Conservation (phyloP, 2,113 vertebrate species). For the Nibea coibor region DNA sequence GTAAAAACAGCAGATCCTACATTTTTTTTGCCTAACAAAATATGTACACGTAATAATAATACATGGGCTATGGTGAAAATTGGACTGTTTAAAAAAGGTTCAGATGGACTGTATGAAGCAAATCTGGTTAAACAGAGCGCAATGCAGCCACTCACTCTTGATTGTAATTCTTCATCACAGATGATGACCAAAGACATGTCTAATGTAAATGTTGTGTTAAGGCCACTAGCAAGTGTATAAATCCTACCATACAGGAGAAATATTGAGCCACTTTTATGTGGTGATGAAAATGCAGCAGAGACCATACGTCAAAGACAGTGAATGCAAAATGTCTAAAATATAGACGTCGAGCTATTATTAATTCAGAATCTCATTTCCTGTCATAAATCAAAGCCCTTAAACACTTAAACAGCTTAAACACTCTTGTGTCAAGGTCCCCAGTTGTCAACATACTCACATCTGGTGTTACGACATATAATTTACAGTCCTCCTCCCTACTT, state of each 20-base stretch:
- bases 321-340: slow-evolving; percentile 32
- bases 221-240: background rate
- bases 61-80: background rate
- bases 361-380: slow-evolving; percentile 48
- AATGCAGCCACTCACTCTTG: background rate
- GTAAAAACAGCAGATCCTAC: background rate
- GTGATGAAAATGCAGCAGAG: slow-evolving; percentile 24
- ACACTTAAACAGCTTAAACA: slow-evolving; percentile 19
- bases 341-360: slow-evolving; percentile 29
- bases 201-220: slow-evolving; percentile 48
- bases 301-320: slow-evolving; percentile 23
- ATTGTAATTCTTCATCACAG: slow-evolving; percentile 3
- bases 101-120: background rate
- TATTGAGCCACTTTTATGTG: slow-evolving; percentile 16
- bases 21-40: background rate
- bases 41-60: background rate
- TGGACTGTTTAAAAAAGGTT: background rate
- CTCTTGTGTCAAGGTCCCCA: slow-evolving; percentile 34
- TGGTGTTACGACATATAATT: slow-evolving; percentile 51
- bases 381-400: slow-evolving; percentile 34
- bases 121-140: background rate
- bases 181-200: slow-evolving; percentile 19
- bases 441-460: slow-evolving; percentile 58
- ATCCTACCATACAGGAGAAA: slow-evolving; percentile 28
- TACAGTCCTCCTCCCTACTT: background rate